Conservation (phyloP, 2,797 vertebrate genomes). For the Aplochiton taeniatus region DNA sequence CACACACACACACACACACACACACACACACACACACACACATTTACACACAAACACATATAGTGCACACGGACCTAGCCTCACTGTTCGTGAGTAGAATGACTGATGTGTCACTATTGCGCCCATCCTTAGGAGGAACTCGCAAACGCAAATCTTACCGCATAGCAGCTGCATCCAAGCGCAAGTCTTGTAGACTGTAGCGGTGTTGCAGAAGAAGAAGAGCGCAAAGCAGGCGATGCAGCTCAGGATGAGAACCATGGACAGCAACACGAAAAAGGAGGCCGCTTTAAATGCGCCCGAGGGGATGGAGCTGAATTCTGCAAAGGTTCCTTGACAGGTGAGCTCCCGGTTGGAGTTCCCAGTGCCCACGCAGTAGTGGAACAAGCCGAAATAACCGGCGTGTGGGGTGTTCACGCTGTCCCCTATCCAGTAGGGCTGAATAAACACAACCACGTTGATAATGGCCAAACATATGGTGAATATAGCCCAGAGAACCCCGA, state of each 20-base stretch:
- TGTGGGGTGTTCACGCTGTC: slow-evolving; percentile 89
- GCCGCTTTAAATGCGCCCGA: slow-evolving; percentile 88
- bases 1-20: neutral
- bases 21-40: neutral
- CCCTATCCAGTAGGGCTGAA: slow-evolving; percentile 90
- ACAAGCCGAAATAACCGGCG: slow-evolving; percentile 89
- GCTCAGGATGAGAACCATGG: slow-evolving; percentile 90
- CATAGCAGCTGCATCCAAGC: slow-evolving; percentile 92
- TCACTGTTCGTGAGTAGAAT: slow-evolving; percentile 26
- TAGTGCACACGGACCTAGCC: neutral
- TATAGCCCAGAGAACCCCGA: slow-evolving; percentile 88
- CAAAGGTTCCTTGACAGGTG: slow-evolving; percentile 85
- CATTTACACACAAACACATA: neutral
- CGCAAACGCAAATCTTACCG: slow-evolving; percentile 61
- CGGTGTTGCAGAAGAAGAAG: slow-evolving; percentile 93
- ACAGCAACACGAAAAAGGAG: slow-evolving; percentile 88
- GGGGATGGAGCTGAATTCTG: slow-evolving; percentile 87
- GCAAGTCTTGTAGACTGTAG: slow-evolving; percentile 93
- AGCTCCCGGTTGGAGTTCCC: slow-evolving; percentile 84
- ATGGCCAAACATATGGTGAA: slow-evolving; percentile 92
- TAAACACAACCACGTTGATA: slow-evolving; percentile 91
- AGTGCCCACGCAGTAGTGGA: slow-evolving; percentile 87
- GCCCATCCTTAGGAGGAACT: slow-evolving; percentile 2
- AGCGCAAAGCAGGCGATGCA: slow-evolving; percentile 89
- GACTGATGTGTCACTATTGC: slow-evolving; percentile 13